These are phyloP conservation scores for Gulo gulo DNA, from an alignment of 2,113 vertebrate genomes.

Conservation along the genomic window DNA sequence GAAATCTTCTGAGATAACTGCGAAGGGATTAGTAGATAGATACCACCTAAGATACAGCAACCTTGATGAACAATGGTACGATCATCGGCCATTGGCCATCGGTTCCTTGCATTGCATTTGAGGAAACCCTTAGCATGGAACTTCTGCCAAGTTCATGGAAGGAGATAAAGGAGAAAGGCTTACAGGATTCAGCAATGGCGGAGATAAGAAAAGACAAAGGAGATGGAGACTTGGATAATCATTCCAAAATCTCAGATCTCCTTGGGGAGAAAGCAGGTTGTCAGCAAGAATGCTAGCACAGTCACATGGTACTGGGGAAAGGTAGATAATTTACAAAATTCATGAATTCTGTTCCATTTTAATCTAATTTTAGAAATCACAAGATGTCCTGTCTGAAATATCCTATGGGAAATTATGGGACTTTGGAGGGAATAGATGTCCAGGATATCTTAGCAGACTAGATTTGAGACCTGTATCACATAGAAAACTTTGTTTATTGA, in stretches of 20 bases:
- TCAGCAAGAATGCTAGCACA: not conserved
- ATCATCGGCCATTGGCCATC: accelerated
- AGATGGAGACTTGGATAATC: not conserved
- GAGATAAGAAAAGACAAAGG: not conserved
- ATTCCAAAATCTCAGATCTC: not conserved
- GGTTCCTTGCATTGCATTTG: not conserved
- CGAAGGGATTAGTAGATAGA: not conserved
- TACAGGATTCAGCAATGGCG: not conserved
- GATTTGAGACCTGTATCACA: not conserved
- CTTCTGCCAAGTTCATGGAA: not conserved
- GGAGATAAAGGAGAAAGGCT: not conserved
- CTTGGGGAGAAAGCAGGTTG: not conserved
- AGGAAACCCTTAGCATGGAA: not conserved
- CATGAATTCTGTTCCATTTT: not conserved
- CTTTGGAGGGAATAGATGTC: not conserved
- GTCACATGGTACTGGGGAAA: not conserved
- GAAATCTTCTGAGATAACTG: not conserved
- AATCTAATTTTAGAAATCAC: conserved; percentile 1
- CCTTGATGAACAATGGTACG: not conserved
- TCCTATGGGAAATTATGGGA: not conserved
- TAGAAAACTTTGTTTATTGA: not conserved
- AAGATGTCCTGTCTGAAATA: not conserved
- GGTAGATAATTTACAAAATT: not conserved
- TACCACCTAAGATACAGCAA: not conserved
- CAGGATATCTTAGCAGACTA: not conserved